phyloP scores from a whole-genome alignment of 2,113 vertebrate genomes.

The Sinocyclocheilus anshuiensis region DNA sequence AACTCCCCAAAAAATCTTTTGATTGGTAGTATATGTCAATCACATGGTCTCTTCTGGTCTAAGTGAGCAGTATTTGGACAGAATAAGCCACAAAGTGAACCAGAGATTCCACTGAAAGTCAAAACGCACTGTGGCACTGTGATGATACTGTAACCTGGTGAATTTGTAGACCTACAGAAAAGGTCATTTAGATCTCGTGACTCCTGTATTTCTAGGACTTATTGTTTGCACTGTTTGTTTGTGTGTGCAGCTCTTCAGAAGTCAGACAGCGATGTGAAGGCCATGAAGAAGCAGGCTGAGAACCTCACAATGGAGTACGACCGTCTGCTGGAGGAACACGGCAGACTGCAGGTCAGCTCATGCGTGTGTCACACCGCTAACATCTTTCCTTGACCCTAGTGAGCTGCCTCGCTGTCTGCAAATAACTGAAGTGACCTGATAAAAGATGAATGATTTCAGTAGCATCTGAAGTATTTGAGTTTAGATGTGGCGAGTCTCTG shows the following conservation, averaged over 20 bases:
- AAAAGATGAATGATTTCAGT: not conserved
- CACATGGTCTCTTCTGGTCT: not conserved
- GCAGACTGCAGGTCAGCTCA: conserved; percentile 78
- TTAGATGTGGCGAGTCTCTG: not conserved
- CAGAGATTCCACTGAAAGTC: not conserved
- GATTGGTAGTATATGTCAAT: not conserved
- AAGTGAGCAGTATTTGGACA: not conserved
- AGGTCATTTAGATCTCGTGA: not conserved
- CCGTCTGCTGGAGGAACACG: conserved; percentile 83
- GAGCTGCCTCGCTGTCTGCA: not conserved
- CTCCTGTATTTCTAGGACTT: not conserved
- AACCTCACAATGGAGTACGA: conserved; percentile 89
- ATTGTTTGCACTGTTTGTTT: not conserved
- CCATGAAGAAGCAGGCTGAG: conserved; percentile 86
- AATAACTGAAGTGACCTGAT: not conserved
- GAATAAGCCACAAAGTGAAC: not conserved
- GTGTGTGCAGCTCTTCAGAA: conserved; percentile 77
- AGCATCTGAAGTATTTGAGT: not conserved
- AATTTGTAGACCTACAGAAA: not conserved
- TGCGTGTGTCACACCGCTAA: not conserved
- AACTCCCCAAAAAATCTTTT: not conserved
- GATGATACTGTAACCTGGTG: no score
- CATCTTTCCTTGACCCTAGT: not conserved
- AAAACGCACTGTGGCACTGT: not conserved
- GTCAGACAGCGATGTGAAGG: conserved; percentile 79